phyloP scores from a whole-genome alignment of 2,113 vertebrate species.

The Datnioides undecimradiatus region DNA sequence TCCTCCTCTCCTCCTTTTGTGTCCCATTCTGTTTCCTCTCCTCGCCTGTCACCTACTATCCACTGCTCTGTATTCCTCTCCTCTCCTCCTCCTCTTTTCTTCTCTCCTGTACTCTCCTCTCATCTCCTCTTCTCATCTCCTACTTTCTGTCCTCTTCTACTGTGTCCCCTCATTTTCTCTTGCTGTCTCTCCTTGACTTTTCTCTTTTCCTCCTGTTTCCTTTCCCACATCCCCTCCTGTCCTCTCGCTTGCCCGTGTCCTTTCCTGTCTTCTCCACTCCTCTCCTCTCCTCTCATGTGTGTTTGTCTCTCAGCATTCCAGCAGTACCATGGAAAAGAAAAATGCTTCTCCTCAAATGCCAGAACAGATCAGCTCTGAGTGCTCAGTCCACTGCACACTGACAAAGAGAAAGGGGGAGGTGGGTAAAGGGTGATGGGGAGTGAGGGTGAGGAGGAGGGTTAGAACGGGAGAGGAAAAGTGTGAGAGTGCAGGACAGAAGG shows the following conservation, averaged over 20 bases:
- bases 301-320: conserved; percentile 72
- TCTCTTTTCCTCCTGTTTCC: not conserved
- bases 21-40: not conserved
- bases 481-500: conserved; percentile 41
- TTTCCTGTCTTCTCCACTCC: not conserved
- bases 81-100: no score
- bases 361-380: conserved; percentile 75
- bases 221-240: no score
- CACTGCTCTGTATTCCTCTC: no score
- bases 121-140: not conserved
- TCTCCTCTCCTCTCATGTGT: not conserved
- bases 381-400: conserved; percentile 74
- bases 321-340: conserved; percentile 72
- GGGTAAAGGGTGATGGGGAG: conserved; percentile 29
- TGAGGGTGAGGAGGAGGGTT: conserved; percentile 34
- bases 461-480: conserved; percentile 11
- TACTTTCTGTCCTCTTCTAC: no score
- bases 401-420: conserved; percentile 61
- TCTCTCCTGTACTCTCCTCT: not conserved
- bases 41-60: not conserved
- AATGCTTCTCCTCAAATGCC: conserved; percentile 78
- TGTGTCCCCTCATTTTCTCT: no score
- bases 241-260: no score
- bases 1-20: not conserved
- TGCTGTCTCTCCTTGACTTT: no score